Evolutionary conservation across 2,888 invertebrate species (phyloP), one percentile per base, ranked within the genome.

Genomic region (Epinotia ramella): DNA sequence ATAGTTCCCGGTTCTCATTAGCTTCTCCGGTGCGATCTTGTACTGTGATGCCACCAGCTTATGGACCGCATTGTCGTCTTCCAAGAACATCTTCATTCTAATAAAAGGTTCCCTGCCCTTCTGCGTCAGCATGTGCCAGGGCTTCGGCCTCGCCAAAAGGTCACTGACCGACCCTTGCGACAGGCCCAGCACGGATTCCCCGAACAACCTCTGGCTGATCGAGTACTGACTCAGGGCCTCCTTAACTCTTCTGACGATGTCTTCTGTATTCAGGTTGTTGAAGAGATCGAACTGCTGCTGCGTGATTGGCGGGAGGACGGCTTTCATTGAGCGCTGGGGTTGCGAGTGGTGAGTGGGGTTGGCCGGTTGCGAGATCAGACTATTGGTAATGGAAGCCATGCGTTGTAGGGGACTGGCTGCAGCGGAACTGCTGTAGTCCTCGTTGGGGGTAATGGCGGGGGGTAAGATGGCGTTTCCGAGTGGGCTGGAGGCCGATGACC

Each of bases 261-360:
- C 99, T 93, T 99, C 99, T 0, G 99, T 99, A 90, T 99, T 99
- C 80, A 99, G 96, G 90, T 98, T 98, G 89, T 99, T 98, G 95
- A 99, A 99, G 94, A 98, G 97, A 92, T 99, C 99, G 91, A 99
- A 99, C 88, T 99, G 99, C 86, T 99, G 99, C 88, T 99, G 99
- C 0, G 99, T 99, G 81, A 99, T 99, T 3, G 99, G 99, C 60
- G 99, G 99, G 83, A 99, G 95, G 65, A 99, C 99, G 46, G 99
- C 99, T 94, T 99, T 98, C 84, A 99, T 96, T 18, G 99, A 99
- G 81, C 99, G 95, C 87, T 98, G 98, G 63, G 96, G 96, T 18
- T 97, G 96, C 70, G 97, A 95, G 86, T 98, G 98, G 87, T 98
- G 98, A 12, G 97, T 96, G 80, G 98, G 98, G 77, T 97, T 96